Evolutionary conservation across 2,888 invertebrate genomes (phyloP).

Genomic region (Rhamphomyia laevipes): DNA sequence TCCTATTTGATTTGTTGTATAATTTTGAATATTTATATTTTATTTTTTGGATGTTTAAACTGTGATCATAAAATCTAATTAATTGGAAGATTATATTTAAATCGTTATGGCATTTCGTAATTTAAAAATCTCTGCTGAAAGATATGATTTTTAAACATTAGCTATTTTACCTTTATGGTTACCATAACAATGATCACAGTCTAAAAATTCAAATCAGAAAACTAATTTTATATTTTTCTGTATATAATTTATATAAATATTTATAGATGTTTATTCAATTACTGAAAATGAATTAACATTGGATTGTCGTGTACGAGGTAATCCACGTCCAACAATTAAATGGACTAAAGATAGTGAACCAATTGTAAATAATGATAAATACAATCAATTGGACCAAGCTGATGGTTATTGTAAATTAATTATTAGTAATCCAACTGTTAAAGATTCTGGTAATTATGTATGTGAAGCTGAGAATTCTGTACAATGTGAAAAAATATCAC

Average conservation of each 20-base stretch:
- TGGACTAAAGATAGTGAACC: constrained; percentile 63
- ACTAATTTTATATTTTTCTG: not conserved
- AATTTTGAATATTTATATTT: no score
- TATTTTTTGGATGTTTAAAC: no score
- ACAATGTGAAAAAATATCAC: constrained; percentile 62
- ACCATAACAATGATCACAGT: no score
- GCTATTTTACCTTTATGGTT: no score
- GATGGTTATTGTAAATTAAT: constrained; percentile 64
- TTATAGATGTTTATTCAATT: constrained; percentile 55
- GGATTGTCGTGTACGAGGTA: constrained; percentile 67
- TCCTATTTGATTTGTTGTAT: no score
- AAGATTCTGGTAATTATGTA: constrained; percentile 62
- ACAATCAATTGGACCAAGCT: constrained; percentile 51
- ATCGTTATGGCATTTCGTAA: no score
- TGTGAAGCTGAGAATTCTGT: constrained; percentile 64
- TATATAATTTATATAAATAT: no score
- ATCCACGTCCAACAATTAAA: constrained; percentile 57
- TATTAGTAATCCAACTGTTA: constrained; percentile 50
- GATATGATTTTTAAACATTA: no score
- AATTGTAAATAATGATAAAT: constrained; percentile 44
- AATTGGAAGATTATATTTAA: no score
- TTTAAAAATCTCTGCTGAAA: no score
- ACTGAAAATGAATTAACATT: constrained; percentile 61
- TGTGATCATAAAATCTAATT: no score
- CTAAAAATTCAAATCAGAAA: not conserved